Conservation (phyloP, 2,113 vertebrate species). For the Nymphicus hollandicus region DNA sequence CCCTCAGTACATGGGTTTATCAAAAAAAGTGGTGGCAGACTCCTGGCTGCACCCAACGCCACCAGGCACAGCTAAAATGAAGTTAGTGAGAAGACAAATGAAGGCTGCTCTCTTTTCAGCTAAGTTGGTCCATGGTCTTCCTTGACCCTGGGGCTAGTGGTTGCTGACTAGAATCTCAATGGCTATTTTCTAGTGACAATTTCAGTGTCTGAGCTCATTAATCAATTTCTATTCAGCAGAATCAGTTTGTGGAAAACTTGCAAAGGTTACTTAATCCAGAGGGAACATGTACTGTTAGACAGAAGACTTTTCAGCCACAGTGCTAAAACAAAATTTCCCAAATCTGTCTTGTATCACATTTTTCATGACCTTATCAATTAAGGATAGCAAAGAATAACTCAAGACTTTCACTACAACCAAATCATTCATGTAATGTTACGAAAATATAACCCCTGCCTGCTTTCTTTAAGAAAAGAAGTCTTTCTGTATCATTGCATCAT, state of each 20-base stretch:
- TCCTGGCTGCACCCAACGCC: not conserved
- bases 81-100: conserved; percentile 46
- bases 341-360: conserved; percentile 51
- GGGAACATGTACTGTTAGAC: conserved; percentile 24
- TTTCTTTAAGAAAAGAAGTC: not conserved
- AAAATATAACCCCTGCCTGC: conserved; percentile 19
- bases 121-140: not conserved
- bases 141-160: conserved; percentile 46
- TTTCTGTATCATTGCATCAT: not conserved
- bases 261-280: conserved; percentile 69
- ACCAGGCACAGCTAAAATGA: conserved; percentile 7
- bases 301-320: conserved; percentile 62
- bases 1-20: not conserved
- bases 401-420: not conserved
- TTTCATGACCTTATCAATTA: conserved; percentile 66
- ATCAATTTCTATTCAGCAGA: conserved; percentile 59
- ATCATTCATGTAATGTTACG: not conserved
- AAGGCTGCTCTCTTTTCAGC: not conserved
- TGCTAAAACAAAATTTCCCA: conserved; percentile 55
- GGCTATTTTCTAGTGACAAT: conserved; percentile 61
- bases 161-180: conserved; percentile 43
- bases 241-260: conserved; percentile 67
- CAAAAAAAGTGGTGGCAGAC: not conserved
- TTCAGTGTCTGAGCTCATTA: conserved; percentile 64
- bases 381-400: conserved; percentile 63